Base-by-base conservation (phyloP, 2,113 vertebrate species). In the Megaleporinus macrocephalus region DNA sequence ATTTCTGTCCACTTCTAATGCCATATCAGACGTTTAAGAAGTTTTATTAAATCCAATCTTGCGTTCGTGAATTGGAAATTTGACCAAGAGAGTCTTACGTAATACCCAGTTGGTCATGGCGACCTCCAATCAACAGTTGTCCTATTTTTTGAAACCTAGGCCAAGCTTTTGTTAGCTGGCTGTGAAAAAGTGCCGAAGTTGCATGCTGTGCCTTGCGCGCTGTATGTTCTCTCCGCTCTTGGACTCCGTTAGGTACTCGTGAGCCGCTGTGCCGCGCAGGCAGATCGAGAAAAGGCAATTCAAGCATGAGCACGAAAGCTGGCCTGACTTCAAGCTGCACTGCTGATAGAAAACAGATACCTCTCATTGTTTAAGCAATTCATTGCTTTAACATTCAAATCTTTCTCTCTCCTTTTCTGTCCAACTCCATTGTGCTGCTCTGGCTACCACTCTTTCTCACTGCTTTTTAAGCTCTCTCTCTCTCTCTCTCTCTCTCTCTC, bases 31-130 rank as follows among this genome's bases (percentile, higher is more conserved):
- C n/a, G n/a, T n/a, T n/a, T n/a, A n/a, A 44, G 41, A 11, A 44
- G 11, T 7, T 7, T 4, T 44, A 44, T 44, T 44, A 9, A 44
- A 4, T 7, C 41, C 41, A 44, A 11, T 44, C 41, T 44, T 4
- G 41, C 41, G 3, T 36, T 36, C 41, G 11, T 44, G 41, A 44
- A 44, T 44, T 4, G 11, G 5, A 44, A 44, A 44, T 10, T 51
- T 9, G 49, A 15, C 49, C 49, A 1, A 16, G 5, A 51, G 49
- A 2, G 2, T 4, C 53, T 55, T 55, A 22, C 27, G 6, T 59
- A 76, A 79, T 26, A 59, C 29, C 49, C 33, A 26, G 33, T 83
- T 83, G 78, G 24, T 66, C 73, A 77, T 66, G 74, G 44, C 14
- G 29, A 59, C 36, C 36, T 36, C 26, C 7, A 29, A 53, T 81